These are phyloP conservation scores for Manduca sexta DNA, from an alignment of 1,140 invertebrate species.

Conservation along the genomic window DNA sequence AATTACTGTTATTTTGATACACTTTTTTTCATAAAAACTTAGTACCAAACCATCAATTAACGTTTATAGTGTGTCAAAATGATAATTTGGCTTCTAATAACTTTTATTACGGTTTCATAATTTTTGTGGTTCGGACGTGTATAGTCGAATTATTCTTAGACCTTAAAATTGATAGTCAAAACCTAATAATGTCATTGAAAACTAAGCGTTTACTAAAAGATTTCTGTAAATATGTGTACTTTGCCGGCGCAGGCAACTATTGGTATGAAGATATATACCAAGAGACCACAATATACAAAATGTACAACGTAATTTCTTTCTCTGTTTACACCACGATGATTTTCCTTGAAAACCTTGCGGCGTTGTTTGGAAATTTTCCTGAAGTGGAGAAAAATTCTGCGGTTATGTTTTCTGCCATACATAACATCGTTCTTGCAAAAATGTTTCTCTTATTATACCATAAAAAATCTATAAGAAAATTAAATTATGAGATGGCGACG, in stretches of 20 bases:
- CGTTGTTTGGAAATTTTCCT: constrained; percentile 50
- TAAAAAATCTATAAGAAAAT: constrained; percentile 54
- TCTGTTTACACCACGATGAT: constrained; percentile 51
- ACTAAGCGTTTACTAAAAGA: constrained; percentile 38
- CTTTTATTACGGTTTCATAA: too few species aligned
- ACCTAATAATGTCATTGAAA: constrained; percentile 33
- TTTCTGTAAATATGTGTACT: constrained; percentile 50
- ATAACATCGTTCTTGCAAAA: constrained; percentile 60
- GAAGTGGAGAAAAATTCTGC: constrained; percentile 60
- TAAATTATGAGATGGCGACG: constrained; percentile 51
- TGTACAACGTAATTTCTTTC: constrained; percentile 44
- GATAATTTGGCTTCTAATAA: too few species aligned
- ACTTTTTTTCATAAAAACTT: too few species aligned
- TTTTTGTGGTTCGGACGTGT: too few species aligned
- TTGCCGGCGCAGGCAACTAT: constrained; percentile 47
- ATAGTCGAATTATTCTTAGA: too few species aligned
- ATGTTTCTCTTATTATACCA: constrained; percentile 50
- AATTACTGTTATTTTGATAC: too few species aligned
- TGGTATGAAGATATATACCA: constrained; percentile 41
- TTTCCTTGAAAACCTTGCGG: constrained; percentile 55
- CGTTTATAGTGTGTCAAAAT: too few species aligned
- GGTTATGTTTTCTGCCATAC: constrained; percentile 58
- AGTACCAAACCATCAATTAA: too few species aligned
- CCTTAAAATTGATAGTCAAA: too few species aligned
- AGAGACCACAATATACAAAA: constrained; percentile 38